These are phyloP conservation scores for Grammomys dolichurus DNA, from an alignment of 2,113 vertebrate species.

Conservation along the genomic window DNA sequence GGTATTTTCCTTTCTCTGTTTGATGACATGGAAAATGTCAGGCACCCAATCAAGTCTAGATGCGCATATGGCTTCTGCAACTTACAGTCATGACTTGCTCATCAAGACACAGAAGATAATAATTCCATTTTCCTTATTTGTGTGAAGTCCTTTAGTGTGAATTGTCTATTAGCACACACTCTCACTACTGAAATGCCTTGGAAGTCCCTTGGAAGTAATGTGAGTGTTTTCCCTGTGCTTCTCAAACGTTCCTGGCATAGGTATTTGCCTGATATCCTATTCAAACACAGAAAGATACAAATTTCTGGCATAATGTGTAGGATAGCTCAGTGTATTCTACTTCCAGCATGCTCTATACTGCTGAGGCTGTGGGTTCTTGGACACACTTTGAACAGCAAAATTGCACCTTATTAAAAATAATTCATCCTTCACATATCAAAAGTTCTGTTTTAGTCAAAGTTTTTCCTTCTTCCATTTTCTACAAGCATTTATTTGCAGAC, in stretches of 20 bases:
- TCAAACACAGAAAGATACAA: neutral
- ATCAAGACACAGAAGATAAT: neutral
- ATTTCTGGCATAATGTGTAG: neutral
- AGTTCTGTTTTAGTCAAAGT: neutral
- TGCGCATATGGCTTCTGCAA: neutral
- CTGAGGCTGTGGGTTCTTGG: neutral
- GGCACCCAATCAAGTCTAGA: neutral
- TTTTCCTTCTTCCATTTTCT: neutral
- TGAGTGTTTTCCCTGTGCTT: neutral
- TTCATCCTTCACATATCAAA: neutral
- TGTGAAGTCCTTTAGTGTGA: neutral
- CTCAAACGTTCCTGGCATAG: neutral
- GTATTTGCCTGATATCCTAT: neutral
- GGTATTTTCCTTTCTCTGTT: neutral
- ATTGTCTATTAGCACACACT: neutral
- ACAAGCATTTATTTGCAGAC: neutral
- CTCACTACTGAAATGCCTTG: neutral
- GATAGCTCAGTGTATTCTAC: neutral
- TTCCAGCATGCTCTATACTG: neutral
- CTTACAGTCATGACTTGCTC: neutral
- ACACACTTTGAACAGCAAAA: neutral
- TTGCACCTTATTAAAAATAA: neutral
- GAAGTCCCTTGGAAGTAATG: neutral
- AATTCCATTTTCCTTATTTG: neutral
- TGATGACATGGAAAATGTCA: neutral